Conservation (phyloP, 1,140 invertebrate species). For the Bombus fervidus region DNA sequence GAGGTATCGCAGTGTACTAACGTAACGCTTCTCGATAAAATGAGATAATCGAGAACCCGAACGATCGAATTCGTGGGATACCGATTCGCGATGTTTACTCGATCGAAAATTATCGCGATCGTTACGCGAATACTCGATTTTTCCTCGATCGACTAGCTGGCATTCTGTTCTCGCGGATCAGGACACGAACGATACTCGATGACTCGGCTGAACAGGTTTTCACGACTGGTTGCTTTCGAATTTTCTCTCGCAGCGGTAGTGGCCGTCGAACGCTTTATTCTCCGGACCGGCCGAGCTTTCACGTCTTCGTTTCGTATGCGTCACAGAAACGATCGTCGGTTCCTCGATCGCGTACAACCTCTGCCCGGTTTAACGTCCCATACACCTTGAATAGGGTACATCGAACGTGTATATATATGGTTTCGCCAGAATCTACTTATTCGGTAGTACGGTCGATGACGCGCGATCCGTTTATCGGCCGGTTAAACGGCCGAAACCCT, state of each 20-base stretch:
- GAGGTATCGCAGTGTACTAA: conserved; percentile 59
- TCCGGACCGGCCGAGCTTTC: conserved; percentile 51
- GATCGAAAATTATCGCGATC: background rate
- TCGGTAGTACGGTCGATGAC: conserved; percentile 40
- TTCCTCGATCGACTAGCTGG: background rate
- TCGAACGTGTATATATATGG: background rate
- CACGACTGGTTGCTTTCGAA: conserved; percentile 64
- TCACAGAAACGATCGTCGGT: conserved; percentile 3
- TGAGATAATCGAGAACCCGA: background rate
- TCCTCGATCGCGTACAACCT: background rate
- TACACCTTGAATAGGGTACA: conserved; percentile 48
- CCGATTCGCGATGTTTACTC: background rate
- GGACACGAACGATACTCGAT: conserved; percentile 41
- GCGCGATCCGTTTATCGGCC: background rate
- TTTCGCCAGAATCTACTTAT: conserved; percentile 22
- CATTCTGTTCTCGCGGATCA: conserved; percentile 43
- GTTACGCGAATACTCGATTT: conserved; percentile 9
- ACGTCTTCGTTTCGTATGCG: conserved; percentile 36
- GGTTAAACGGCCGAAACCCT: conserved; percentile 2
- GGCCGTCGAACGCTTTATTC: conserved; percentile 41
- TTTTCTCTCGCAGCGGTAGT: conserved; percentile 59
- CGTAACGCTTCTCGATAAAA: conserved; percentile 17
- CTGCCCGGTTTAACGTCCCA: background rate
- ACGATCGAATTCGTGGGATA: background rate
- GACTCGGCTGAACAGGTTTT: conserved; percentile 62